Base-by-base conservation (phyloP, 2,797 vertebrate species). In the Eulemur mongoz region DNA sequence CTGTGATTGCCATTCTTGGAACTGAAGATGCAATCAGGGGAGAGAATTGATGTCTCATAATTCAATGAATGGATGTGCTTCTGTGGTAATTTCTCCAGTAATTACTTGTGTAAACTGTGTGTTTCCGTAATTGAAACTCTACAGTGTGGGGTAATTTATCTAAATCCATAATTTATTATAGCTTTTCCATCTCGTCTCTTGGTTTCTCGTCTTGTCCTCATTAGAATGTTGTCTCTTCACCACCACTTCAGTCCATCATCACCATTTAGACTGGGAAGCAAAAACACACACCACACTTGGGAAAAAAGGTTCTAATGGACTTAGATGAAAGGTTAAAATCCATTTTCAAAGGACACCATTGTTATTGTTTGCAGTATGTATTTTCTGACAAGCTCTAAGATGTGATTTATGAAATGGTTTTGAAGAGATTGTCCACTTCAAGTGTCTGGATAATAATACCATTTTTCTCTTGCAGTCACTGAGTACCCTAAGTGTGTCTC, bases 51-150 rank as follows among this genome's bases (percentile, higher is more conserved):
- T 95, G 94, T 94, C 97, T 98, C 97, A 79, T 97, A 98, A 98
- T 97, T 98, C 97, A 97, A 87, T 78, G 97, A 98, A 97, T 97
- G 78, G 89, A 97, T 98, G 95, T 84, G 94, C 93, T 98, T 97
- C 97, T 89, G 54, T 70, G 67, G 93, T 96, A 96, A 98, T 97
- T 98, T 97, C 93, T 97, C 89, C 88, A 63, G 95, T 96, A 98
- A 98, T 98, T 98, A 97, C 97, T 97, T 97, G 93, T 95, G 97
- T 96, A 97, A 98, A 98, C 95, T 95, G 57, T 97, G 96, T 93
- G 98, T 97, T 98, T 95, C 97, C 97, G 94, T 98, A 98, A 98
- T 97, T 98, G 97, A 97, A 98, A 98, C 96, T 96, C 70, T 76
- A 96, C 86, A 94, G 80, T 79, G 15, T 94, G 96, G 40, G 81